Conservation (phyloP, 2,113 vertebrate species). For the Aphelocoma coerulescens region DNA sequence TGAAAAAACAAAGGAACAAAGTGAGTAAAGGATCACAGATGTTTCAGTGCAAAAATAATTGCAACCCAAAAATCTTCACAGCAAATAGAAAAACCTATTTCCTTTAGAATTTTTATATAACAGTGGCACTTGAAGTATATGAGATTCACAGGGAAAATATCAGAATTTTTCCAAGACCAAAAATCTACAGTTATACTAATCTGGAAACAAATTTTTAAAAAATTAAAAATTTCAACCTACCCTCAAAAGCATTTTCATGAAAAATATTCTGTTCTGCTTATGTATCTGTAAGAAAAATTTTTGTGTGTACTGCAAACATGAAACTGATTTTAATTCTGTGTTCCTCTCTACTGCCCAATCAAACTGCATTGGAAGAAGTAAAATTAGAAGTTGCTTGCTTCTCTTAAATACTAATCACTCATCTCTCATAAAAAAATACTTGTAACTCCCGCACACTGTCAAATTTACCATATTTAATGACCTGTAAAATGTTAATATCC, state of each 20-base stretch:
- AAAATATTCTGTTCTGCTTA: not conserved
- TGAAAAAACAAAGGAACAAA: not conserved
- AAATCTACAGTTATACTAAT: not conserved
- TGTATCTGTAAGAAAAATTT: not conserved
- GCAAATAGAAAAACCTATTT: not conserved
- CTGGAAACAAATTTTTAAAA: not conserved
- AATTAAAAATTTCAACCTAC: not conserved
- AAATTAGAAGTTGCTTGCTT: not conserved
- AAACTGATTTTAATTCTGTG: not conserved
- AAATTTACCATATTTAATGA: not conserved
- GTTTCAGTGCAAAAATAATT: not conserved
- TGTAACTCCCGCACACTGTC: not conserved
- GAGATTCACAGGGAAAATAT: not conserved
- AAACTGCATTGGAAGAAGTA: not conserved
- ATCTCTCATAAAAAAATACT: not conserved
- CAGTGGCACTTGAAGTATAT: not conserved
- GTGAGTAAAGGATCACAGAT: not conserved
- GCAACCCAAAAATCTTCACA: not conserved
- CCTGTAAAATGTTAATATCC: not conserved
- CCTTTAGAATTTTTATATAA: not conserved
- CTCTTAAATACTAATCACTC: not conserved
- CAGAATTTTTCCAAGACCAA: not conserved
- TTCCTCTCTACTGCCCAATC: not conserved
- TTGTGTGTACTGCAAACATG: not conserved
- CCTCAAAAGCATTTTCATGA: not conserved